Base-by-base conservation (phyloP, 1,140 invertebrate species). In the Lasioglossum baleicum region DNA sequence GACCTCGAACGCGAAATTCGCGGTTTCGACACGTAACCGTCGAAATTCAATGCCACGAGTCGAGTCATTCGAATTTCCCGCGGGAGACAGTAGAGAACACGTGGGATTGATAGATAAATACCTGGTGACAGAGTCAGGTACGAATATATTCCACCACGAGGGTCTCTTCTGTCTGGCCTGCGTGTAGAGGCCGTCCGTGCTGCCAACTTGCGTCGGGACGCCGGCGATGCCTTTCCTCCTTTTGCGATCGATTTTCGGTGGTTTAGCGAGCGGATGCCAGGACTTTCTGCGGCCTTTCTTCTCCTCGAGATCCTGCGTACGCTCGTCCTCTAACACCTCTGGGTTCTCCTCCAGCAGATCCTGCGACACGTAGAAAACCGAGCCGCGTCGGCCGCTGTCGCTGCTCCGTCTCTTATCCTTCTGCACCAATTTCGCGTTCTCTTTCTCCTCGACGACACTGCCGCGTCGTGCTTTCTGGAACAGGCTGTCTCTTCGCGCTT, bases 71-170 rank as follows among this genome's bases (percentile, higher is more conserved):
- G 44, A 11, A 40, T 51, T 22, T 65, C 44, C 8, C 74, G 15
- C 2, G 35, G 13, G 6, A 31, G 15, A 3, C 17, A 0, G 2
- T n/a, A 56, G 13, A 60, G 22, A 0, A 15, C 10, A 20, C n/a
- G 15, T 31, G 35, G 6, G 35, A 1, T 2, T 0, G 17, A 2
- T 15, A 2, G 26, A 31, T 81, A 80, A 85, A 76, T 93, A 93
- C 92, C 92, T 93, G 86, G 74, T 73, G n/a, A 90, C 92, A 10
- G 92, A 89, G 48, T 97, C 96, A 72, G 95, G 95, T 10, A 96
- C 95, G 85, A 97, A 96, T 44, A 97, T 96, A 88, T 97, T 97
- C 96, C 96, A 97, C 96, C 96, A 97, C 17, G 96, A 97, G 13
- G 95, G 95, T 76, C 96, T 93, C 88, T 97, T 96, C 88, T 96